Base-by-base conservation (phyloP, 2,797 vertebrate species). In the Coilia nasus region DNA sequence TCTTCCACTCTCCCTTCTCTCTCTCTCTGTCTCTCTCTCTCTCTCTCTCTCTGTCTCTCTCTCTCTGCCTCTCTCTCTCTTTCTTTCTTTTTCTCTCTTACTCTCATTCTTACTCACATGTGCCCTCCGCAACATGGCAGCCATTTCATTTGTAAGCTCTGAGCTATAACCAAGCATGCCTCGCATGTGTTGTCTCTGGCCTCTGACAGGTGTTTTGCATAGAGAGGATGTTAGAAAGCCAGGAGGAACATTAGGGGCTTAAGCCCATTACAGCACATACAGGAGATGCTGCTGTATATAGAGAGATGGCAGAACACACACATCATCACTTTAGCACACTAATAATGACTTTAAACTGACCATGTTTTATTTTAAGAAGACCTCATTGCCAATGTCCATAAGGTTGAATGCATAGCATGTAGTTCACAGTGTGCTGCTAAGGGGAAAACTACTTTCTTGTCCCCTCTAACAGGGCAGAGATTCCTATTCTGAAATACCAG, bases 61-160 rank as follows among this genome's bases (percentile, higher is more conserved):
- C 75, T 96, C 95, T 96, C 95, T 95, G 94, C 95, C 95, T 95
- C 19, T 19, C 15, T 7, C 60, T 62, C 6, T 62, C 56, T 59
- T 19, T 19, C 56, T 41, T 41, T 41, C 35, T 41, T 41, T 41
- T 41, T 19, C 14, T 59, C 21, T 62, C n/a, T 62, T n/a, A 10
- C 7, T 21, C 60, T n/a, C 59, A 62, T 10, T 12, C 62, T 17
- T 78, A 35, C 2, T 35, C 71, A 78, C 41, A 35, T 78, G 71
- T 78, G 71, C 41, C 35, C 71, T 44, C 71, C 44, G 71, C 71
- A 82, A 85, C 84, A 44, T 44, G 35, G 71, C 71, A 78, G 44
- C 71, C 10, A 78, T 78, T 78, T 78, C 31, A 78, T 78, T 44
- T 78, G 35, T 44, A 78, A 78, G 17, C 19, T 78, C 31, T 78